Evolutionary conservation across 2,113 vertebrate genomes (phyloP), one percentile per base, ranked within the genome.

Genomic region (Camarhynchus parvulus): DNA sequence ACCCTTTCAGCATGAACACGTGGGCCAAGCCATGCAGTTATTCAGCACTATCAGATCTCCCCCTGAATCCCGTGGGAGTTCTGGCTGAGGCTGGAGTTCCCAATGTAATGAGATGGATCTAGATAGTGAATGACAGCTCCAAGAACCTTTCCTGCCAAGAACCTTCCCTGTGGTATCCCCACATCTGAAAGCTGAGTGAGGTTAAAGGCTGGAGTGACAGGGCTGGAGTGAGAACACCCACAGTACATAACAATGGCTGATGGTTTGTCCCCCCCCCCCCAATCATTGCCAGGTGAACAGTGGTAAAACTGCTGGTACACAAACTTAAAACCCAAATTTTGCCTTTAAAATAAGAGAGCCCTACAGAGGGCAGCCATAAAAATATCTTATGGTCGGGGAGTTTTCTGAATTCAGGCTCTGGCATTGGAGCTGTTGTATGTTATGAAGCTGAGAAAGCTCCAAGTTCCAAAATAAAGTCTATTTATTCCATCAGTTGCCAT

Each of bases 401-500:
- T 3, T 10, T 80, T 79, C 75, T 80, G 78, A 95, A 83, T 78
- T 39, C 56, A 77, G 35, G 28, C 53, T 92, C 28, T 46, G 62
- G 31, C 64, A 74, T 3, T 49, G 19, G 22, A 19, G 28, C 15
- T 78, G 73, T 44, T 63, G 6, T 27, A 35, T 15, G 30, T 52
- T 75, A 75, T 21, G 72, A 35, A 85, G 33, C 8, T 59, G 33
- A 81, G n/a, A 82, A 92, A 89, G 35, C 33, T 87, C 58, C 27
- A 28, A 53, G 63, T 58, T 95, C 37, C 39, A 86, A 39, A 56
- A 41, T 53, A 81, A 90, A 84, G 23, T 50, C 46, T 92, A 86
- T 94, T 96, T 96, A 56, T 87, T 95, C 61, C 21, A 15, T 64
- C 74, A 56, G 61, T 92, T 92, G n/a, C 68, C 68, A 83, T 86